Base-by-base conservation (phyloP, 2,113 vertebrate genomes). In the Lophotis ruficrista region DNA sequence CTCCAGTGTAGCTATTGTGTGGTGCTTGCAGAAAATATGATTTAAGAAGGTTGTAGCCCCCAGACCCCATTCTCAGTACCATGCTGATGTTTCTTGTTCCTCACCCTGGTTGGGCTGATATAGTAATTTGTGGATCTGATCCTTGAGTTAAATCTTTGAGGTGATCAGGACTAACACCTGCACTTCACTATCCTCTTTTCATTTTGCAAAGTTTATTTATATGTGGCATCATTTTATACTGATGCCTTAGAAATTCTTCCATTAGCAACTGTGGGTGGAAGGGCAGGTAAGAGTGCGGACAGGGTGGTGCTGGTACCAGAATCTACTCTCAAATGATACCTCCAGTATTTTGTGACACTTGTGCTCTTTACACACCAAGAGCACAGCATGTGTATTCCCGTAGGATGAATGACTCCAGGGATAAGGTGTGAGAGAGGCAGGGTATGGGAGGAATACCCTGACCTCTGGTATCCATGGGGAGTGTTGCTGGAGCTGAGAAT, bases 171-270 rank as follows among this genome's bases (percentile, higher is more conserved):
- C 61, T 71, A 31, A 66, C 17, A 58, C 7, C 51, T 50, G 22
- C 12, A 37, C 33, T 79, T 51, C 14, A 17, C 6, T 70, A 35
- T 24, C 27, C 38, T 50, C 7, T 77, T 57, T 48, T 38, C 4
- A 4, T 90, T 87, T 75, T 23, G 15, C 25, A 2, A 62, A 35
- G 15, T 35, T 41, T 72, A 22, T 58, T 89, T 84, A 4, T 18
- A 6, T 0, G 0, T 19, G 35, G 1, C 37, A 53, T 58, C 2
- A 3, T 83, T 84, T 84, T 47, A 6, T 10, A 53, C 10, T 6
- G 15, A 48, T 38, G 30, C 33, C 68, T 80, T 56, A 58, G 50
- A 47, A 77, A 56, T n/a, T 16, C 6, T 43, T 48, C 11, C 15
- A 1, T 75, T 48, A 38, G 11, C 15, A 48, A 0, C 16, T 24